Base-by-base conservation (phyloP, 2,797 vertebrate genomes). In the Lateolabrax maculatus region DNA sequence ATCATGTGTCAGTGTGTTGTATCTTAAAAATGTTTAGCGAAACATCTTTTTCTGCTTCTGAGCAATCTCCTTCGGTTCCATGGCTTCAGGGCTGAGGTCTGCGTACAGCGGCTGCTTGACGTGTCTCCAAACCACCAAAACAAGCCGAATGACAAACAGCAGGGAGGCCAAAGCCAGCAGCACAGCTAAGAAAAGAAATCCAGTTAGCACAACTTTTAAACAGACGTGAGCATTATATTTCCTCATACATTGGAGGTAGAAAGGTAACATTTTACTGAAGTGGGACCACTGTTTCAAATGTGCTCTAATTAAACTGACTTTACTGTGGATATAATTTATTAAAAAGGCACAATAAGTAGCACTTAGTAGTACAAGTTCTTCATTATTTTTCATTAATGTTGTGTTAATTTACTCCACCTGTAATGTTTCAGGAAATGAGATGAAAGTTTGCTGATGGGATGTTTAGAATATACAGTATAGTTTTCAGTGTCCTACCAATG, bases 41-140 rank as follows among this genome's bases (percentile, higher is more conserved):
- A 93, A 93, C 6, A 94, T 77, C 23, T 74, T 93, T 55, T 90
- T 95, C 75, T 93, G 90, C 39, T 86, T 94, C 16, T 58, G 10
- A 51, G 91, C 83, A 6, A 89, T 88, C 9, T 89, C 88, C 48
- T 56, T 87, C 0, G 89, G 92, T 23, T 92, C 87, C 83, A 90
- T 60, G 34, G 46, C 13, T 3, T 87, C 86, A 8, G 74, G 51
- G 61, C 25, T 16, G 21, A 31, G 39, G 5, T 84, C 80, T 51
- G 44, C 15, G 10, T 94, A 95, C 7, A 95, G 79, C 0, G 95
- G 95, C 27, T 87, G 85, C 56, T 88, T 95, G 52, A 86, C 46
- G 74, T 95, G 93, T 75, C 89, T 94, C 94, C 93, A 94, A 66
- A 94, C 16, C 75, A 95, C 93, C 84, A 95, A 69, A 64, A 71